Evolutionary conservation across 2,888 invertebrate species (phyloP), one percentile per base, ranked within the genome.

Genomic region (Nysson spinosus): DNA sequence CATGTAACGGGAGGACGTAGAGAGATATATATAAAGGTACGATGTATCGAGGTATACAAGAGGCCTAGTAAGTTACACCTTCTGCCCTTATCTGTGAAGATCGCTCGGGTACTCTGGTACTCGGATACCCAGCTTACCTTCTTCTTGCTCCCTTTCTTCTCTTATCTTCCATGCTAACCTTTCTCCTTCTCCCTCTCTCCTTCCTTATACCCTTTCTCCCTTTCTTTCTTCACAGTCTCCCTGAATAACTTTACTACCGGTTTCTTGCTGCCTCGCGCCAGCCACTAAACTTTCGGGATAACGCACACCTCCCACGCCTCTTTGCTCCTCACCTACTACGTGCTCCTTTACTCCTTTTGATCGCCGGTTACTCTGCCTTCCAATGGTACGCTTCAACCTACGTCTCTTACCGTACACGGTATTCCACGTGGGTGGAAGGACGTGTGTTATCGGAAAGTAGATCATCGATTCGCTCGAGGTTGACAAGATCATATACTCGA

Each of bases 1-100:
- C 67, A 72, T 66, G 77, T 72, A 75, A 65, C 69, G 64, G 63
- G 61, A 70, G 66, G 64, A 46, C 34, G 60, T 55, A 54, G 54
- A 56, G 51, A 70, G n/a, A n/a, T n/a, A n/a, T 77, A 71, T 74
- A 78, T 75, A 80, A 80, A 79, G 71, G 72, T 64, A 76, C 60
- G 70, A 78, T 76, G 74, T 74, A 77, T 77, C 74, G 72, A 67
- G 72, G 70, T 75, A 79, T 66, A 71, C 67, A 69, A 67, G 76
- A 78, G 83, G 79, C 79, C 82, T 82, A 84, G 85, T 86, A 86
- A 86, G 85, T 86, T 86, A 86, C 85, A 86, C 86, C 86, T 85
- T 78, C 77, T 74, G 78, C 73, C 76, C 85, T 86, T 86, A 86
- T 86, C 85, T 78, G 75, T 75, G 72, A 79, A 80, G 83, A 85